These are phyloP conservation scores for Archaeoteleia sp. DNA, from an alignment of 2,888 invertebrate species.

Conservation along the genomic window DNA sequence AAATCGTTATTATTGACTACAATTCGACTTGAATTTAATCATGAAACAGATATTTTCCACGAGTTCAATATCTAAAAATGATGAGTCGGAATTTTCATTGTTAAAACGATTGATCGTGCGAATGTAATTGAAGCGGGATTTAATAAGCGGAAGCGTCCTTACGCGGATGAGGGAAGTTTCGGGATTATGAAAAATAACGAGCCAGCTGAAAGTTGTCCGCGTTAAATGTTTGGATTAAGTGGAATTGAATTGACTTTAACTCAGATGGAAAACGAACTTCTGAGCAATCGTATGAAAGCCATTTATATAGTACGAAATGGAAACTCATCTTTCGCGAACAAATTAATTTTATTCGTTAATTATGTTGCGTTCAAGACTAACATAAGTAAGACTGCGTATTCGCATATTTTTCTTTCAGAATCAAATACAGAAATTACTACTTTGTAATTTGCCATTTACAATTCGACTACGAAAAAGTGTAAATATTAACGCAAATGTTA, in stretches of 20 bases:
- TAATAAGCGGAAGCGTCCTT: slow-evolving; percentile 3
- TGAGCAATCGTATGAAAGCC: not conserved
- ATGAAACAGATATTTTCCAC: too few relatives aligned
- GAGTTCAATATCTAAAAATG: too few relatives aligned
- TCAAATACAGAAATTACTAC: too few relatives aligned
- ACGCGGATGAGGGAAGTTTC: not conserved
- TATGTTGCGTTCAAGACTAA: not conserved
- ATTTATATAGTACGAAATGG: too few relatives aligned
- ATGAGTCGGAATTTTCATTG: not conserved
- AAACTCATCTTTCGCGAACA: not conserved
- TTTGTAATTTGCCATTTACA: too few relatives aligned
- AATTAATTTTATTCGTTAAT: not conserved
- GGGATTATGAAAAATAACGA: slow-evolving; percentile 7
- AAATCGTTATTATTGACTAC: too few relatives aligned
- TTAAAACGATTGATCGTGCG: not conserved
- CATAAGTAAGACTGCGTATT: not conserved
- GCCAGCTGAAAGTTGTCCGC: not conserved
- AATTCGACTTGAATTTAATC: too few relatives aligned
- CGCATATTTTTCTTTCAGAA: too few relatives aligned
- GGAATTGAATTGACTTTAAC: slow-evolving; percentile 4
- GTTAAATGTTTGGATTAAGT: slow-evolving; percentile 6
- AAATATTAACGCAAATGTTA: too few relatives aligned
- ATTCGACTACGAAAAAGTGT: too few relatives aligned
- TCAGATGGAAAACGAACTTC: slow-evolving; percentile 1
- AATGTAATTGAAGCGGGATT: slow-evolving; percentile 1